Base-by-base conservation (phyloP, 1,140 invertebrate species). In the Achatina immaculata region DNA sequence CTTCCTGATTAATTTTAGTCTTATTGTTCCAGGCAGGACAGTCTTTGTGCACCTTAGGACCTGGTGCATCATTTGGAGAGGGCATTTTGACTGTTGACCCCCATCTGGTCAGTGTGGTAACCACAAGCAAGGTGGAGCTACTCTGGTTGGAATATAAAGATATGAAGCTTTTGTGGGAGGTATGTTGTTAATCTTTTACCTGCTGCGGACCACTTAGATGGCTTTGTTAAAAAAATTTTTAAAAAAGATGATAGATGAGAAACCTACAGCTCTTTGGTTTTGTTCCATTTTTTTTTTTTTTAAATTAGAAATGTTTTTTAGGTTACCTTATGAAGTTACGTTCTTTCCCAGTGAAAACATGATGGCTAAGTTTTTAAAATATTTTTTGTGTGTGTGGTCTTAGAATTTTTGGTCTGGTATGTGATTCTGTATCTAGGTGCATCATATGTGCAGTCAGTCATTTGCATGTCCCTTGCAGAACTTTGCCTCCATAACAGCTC, bases 1-100 rank as follows among this genome's bases (percentile, higher is more conserved):
- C n/a, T n/a, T n/a, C n/a, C 24, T 58, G 24, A 76, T 69, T 45
- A 19, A 43, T 11, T 43, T 11, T 51, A 21, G 21, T 36, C 58
- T 73, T 42, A 66, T 82, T 55, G 21, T 76, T 80, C 28, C 71
- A 95, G 95, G 92, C 93, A 85, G 90, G 93, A 36, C 92, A 94
- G 43, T 94, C 93, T 19, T 86, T 95, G 81, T 94, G 94, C 88
- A 95, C 93, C 80, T 90, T 95, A 55, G 94, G 94, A 31, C 93
- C 95, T 74, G 95, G 95, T 24, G 94, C 94, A n/a, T 95, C 95
- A 58, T 96, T 95, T 89, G 95, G 95, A 4, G 95, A 95, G 90
- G 94, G 94, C 43, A 94, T 95, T 82, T 90, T 95, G 73, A 93
- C 94, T 85, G 94, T 95, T 88, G 92, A 94, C 76, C 95, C 95